Base-by-base conservation (phyloP, 2,888 invertebrate genomes). In the Chymomyza procnemis region DNA sequence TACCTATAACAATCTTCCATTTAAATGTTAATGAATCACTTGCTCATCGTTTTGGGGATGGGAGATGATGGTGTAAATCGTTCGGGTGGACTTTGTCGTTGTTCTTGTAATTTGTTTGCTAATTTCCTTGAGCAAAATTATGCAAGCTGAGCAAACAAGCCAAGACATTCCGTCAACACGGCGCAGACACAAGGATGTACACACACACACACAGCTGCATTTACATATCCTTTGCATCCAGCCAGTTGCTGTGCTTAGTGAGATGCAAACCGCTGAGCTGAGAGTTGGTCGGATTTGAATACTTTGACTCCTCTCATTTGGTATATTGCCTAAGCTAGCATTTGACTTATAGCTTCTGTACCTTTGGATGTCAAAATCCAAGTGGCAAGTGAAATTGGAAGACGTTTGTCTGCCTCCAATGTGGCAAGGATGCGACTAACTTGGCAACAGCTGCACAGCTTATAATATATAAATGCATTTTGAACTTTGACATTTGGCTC, bases 41-140 rank as follows among this genome's bases (percentile, higher is more conserved):
- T 46, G 22, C 59, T 57, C n/a, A 30, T 58, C 4, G 73, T 68
- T 62, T 60, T 74, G 21, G 55, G 16, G 56, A n/a, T n/a, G n/a
- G n/a, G n/a, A n/a, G n/a, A n/a, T n/a, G n/a, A n/a, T n/a, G n/a
- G 57, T 34, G 18, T 16, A 26, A 26, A 26, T 26, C 8, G 26
- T 26, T 26, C 26, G 5, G 26, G 4, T 26, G 4, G 6, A 26
- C 26, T 26, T 26, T 26, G 26, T 26, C 4, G 26, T 21, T 21
- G 54, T 54, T 64, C 64, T 71, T 74, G 82, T 67, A 84, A 86
- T 76, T 84, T 86, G 75, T 61, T 66, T 84, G 85, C 80, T 82
- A 76, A 81, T 86, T 79, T 81, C 75, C 62, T 68, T 75, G 61
- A 67, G 56, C 79, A 64, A 67, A 69, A 63, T 50, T 72, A 72